A percentile compares a stretch with the other conserved stretches of the same genome.
Conservation (phyloP, 35 echinoderm and acorn worm genomes). For the Stichopus chloronotus region DNA sequence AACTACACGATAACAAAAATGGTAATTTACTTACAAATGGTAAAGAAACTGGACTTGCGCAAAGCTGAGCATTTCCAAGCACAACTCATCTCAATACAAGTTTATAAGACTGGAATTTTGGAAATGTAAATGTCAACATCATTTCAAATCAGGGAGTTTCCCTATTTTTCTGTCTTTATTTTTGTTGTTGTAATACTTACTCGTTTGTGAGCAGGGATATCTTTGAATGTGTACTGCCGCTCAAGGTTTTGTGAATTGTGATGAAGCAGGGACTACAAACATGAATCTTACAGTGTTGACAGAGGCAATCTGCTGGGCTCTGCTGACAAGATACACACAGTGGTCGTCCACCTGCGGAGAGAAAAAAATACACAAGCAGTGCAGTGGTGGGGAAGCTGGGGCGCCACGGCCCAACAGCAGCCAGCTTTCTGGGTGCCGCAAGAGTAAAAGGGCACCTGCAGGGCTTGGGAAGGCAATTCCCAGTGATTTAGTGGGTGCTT, state of each 20-base stretch:
- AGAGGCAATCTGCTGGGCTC: slow-evolving; percentile 10
- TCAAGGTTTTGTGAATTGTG: slow-evolving; percentile 16
- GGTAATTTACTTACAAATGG: too few species aligned
- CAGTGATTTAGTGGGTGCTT: not conserved
- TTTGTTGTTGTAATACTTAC: slow-evolving; percentile 32
- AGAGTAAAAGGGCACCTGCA: not conserved
- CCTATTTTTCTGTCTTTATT: not conserved
- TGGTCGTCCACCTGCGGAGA: slow-evolving; percentile 34
- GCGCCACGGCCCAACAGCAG: not conserved
- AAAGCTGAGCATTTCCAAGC: too few species aligned
- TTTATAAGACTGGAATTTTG: not conserved
- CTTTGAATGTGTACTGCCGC: slow-evolving; percentile 18
- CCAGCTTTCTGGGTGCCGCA: not conserved
- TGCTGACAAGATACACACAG: slow-evolving; percentile 21
- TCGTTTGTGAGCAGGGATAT: slow-evolving; percentile 25
- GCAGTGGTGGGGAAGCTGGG: too few species aligned
- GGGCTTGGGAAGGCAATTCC: not conserved
- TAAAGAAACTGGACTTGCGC: not conserved
- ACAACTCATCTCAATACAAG: too few species aligned
- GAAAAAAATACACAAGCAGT: not conserved
- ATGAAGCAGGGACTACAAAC: slow-evolving; percentile 24
- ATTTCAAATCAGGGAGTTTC: not conserved
- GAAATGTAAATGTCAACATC: not conserved
- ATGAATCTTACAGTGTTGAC: slow-evolving; percentile 43
- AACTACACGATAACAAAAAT: not conserved